Percentiles rank a stretch among this genome's conserved stretches.
Conservation (phyloP, 2,113 vertebrate genomes). For the Rhinoderma darwinii region DNA sequence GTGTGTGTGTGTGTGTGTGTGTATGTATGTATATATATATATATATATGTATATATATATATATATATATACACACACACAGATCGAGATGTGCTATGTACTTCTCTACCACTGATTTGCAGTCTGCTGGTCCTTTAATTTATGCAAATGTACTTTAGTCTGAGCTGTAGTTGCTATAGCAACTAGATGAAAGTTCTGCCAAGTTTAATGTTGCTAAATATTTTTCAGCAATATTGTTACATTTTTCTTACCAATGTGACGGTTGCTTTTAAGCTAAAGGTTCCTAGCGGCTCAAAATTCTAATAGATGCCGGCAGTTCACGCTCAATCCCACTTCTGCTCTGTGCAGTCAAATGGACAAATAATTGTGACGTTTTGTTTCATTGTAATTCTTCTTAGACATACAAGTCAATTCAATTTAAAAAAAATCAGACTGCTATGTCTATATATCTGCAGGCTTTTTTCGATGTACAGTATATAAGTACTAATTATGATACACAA, state of each 20-base stretch:
- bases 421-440: background rate
- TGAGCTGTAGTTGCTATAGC: constrained; percentile 37
- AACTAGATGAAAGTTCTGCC: constrained; percentile 31
- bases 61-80: constrained; percentile 65
- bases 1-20: background rate
- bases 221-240: constrained; percentile 37
- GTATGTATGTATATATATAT: background rate
- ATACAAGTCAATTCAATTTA: too few relatives aligned
- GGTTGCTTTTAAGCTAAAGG: background rate
- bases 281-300: background rate
- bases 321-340: background rate
- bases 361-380: background rate
- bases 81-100: constrained; percentile 57
- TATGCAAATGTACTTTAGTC: constrained; percentile 40
- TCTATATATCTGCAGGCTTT: background rate
- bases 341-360: background rate
- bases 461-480: background rate
- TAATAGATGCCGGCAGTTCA: too few relatives aligned
- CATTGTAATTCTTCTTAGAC: background rate
- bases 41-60: background rate
- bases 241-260: constrained; percentile 1
- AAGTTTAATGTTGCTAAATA: constrained; percentile 45
- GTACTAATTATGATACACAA: too few relatives aligned
- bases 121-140: constrained; percentile 27
- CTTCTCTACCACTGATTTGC: constrained; percentile 17